Base-by-base conservation (phyloP, 2,888 invertebrate species). In the Agrochola lota region DNA sequence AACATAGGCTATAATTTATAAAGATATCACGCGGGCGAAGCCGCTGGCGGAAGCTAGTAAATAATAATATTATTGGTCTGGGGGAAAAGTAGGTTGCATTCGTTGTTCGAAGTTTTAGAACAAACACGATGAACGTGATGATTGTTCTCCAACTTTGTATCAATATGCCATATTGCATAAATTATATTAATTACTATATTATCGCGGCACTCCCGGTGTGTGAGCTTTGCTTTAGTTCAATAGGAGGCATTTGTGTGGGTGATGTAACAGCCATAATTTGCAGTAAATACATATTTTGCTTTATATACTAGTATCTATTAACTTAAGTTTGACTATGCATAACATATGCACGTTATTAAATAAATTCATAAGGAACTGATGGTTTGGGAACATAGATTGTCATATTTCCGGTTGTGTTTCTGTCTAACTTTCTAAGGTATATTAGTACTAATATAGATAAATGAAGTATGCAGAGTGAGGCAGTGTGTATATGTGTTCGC, bases 231-330 rank as follows among this genome's bases (percentile, higher is more conserved):
- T 93, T 93, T 83, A 87, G 84, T 89, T 86, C 78, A 84, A 83
- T 84, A 84, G 78, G 84, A 92, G 87, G 90, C 91, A 91, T 92
- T 92, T 92, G 89, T 92, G 91, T 93, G 94, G 95, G 95, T 95
- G 93, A 96, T 96, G 96, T 96, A 96, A 96, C 96, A 92, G 96
- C 96, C 96, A 96, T 96, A 96, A 95, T 94, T 89, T 91, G 90
- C 89, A 91, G 88, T 89, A 80, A 80, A 74, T 69, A 66, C 79
- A 67, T 79, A 76, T 83, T 87, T 78, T 90, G 91, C 87, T 89
- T 85, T 84, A 78, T 82, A 67, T 84, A 71, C 79, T 74, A 74
- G 67, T 89, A 80, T 81, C n/a, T 77, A 76, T 71, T 72, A 77
- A 86, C 66, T 11, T 67, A 67, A 63, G 57, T 76, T 75, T 40